phyloP scores from a whole-genome alignment of 2,888 invertebrate genomes.

The Apodemia hepburni region DNA sequence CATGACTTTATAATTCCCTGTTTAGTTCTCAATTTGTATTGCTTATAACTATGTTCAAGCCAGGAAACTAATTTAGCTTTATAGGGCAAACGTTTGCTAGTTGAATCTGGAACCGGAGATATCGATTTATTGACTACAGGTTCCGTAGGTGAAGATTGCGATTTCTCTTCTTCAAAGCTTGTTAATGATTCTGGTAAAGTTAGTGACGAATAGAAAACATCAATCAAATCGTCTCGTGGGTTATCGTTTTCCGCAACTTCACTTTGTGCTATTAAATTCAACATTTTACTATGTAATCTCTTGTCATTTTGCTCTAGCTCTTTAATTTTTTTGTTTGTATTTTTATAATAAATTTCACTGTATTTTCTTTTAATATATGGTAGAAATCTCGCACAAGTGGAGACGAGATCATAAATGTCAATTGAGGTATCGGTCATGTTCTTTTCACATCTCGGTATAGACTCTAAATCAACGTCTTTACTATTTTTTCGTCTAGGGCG shows the following conservation, averaged over 20 bases:
- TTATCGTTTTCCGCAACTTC: constrained; percentile 22
- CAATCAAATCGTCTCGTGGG: neutral
- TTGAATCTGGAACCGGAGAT: neutral
- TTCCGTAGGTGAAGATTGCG: neutral
- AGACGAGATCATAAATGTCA: neutral
- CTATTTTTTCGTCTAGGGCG: neutral
- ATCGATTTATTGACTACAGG: neutral
- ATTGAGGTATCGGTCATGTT: neutral
- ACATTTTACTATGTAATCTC: constrained; percentile 46
- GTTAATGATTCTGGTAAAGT: constrained; percentile 7
- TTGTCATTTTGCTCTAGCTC: constrained; percentile 59
- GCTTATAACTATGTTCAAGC: constrained; percentile 58
- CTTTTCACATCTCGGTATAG: neutral
- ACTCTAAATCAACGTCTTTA: neutral
- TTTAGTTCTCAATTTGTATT: constrained; percentile 47
- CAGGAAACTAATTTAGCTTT: constrained; percentile 50
- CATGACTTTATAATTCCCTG: constrained; percentile 42
- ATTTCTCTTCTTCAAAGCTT: constrained; percentile 1
- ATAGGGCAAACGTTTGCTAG: constrained; percentile 33
- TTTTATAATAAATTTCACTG: constrained; percentile 45
- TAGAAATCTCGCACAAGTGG: constrained; percentile 46
- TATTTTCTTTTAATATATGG: constrained; percentile 50
- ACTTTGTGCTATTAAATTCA: constrained; percentile 25
- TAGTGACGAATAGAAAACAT: neutral
- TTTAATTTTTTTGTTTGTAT: constrained; percentile 50